Percentiles rank a stretch among this genome's conserved stretches.
These are phyloP conservation scores for Colistium nudipinnis DNA, from an alignment of 2,113 vertebrate species.

Conservation along the genomic window DNA sequence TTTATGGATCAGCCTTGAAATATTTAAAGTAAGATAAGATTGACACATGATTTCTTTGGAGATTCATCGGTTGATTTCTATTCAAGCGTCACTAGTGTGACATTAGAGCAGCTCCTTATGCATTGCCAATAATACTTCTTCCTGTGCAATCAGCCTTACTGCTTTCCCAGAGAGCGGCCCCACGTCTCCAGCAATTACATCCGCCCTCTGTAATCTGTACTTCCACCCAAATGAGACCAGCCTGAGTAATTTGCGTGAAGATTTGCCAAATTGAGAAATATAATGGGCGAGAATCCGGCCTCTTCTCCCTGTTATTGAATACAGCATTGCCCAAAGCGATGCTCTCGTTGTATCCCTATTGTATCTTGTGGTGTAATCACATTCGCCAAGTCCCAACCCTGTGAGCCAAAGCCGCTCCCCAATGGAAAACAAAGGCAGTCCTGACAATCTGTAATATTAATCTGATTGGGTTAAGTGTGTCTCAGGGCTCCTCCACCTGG, in stretches of 20 bases:
- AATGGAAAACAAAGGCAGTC: constrained; percentile 73
- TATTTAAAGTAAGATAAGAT: constrained; percentile 2
- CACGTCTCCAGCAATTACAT: constrained; percentile 77
- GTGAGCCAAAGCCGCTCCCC: constrained; percentile 37
- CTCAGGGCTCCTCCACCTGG: constrained; percentile 59
- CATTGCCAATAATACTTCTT: constrained; percentile 73
- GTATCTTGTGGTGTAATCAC: constrained; percentile 72
- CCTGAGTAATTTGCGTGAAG: constrained; percentile 76
- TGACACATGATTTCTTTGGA: not conserved
- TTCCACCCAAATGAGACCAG: constrained; percentile 74
- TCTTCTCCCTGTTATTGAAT: constrained; percentile 76
- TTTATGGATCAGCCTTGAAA: constrained; percentile 13
- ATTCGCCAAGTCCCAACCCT: constrained; percentile 52
- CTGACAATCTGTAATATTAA: constrained; percentile 82
- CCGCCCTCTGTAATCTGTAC: constrained; percentile 73
- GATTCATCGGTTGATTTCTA: constrained; percentile 23
- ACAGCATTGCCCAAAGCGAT: constrained; percentile 71
- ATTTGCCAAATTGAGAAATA: constrained; percentile 81
- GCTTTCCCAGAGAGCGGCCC: constrained; percentile 67
- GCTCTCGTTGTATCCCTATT: constrained; percentile 61
- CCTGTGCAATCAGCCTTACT: constrained; percentile 76
- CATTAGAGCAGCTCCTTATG: constrained; percentile 63
- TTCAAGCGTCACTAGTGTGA: constrained; percentile 30
- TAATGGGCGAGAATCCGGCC: constrained; percentile 72
- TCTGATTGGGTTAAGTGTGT: constrained; percentile 77